Base-by-base conservation (phyloP, 2,113 vertebrate genomes). In the Anolis sagrei region DNA sequence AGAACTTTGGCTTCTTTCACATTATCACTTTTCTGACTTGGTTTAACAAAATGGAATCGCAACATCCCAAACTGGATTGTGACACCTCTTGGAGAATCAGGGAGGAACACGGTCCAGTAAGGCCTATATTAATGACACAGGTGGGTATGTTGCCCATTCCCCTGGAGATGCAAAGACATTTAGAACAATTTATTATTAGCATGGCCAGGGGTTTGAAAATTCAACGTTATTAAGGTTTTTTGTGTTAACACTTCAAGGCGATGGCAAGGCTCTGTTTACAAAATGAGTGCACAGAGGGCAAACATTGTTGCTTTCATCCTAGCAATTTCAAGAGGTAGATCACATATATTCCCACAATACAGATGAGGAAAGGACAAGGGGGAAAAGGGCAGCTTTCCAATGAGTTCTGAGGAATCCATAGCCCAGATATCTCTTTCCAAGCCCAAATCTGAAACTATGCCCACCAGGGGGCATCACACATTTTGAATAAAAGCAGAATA, bases 21-120 rank as follows among this genome's bases (percentile, higher is more conserved):
- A 4, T 44, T 14, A 2, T 1, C 0, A 36, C 44, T 66, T 1
- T 36, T 1, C 36, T 19, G 19, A 51, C 76, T 14, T 1, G 48
- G 3, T 27, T 87, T 73, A 32, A 5, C 39, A n/a, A 58, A 3
- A 51, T 11, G 39, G 32, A 75, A 54, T 16, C 36, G 39, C 69
- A 80, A 48, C 36, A 27, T 81, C 76, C 73, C 76, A 68, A 66
- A 75, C 19, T 68, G 82, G 61, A 75, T 84, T 88, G 86, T 75
- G 72, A 84, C 34, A 54, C 34, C 58, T 54, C 61, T 68, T 10
- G 51, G 32, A 76, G 18, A 48, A 58, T 44, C 8, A 36, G n/a
- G 69, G 36, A 44, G 49, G 69, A 64, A 64, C 74, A 58, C 70
- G 51, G 61, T 36, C 85, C 66, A 72, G 54, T 68, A 51, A 75